phyloP scores from a whole-genome alignment of 2,113 vertebrate genomes.

The Mastomys coucha region DNA sequence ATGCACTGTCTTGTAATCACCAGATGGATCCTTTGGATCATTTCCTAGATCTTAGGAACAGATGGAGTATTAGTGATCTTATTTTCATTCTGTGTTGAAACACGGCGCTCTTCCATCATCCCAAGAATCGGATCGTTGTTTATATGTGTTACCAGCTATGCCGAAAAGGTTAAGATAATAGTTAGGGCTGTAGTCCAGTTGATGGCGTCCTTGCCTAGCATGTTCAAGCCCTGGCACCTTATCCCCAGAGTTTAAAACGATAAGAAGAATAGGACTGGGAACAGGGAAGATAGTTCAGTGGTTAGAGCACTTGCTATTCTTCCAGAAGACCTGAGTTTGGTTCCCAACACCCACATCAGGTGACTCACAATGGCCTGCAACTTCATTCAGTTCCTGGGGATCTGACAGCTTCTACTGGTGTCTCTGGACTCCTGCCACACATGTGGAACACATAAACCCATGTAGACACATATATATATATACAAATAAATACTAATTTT shows the following conservation, averaged over 20 bases:
- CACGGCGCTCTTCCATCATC: background rate
- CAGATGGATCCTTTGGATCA: background rate
- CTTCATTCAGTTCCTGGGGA: background rate
- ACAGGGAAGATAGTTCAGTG: background rate
- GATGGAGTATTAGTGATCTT: background rate
- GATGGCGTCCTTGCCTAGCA: background rate
- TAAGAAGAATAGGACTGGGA: background rate
- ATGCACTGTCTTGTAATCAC: conserved; percentile 50
- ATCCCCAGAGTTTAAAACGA: background rate
- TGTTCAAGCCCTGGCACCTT: background rate
- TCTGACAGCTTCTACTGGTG: background rate
- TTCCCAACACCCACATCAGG: background rate
- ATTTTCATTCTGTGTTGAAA: background rate
- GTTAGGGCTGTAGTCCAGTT: background rate
- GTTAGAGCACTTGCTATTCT: background rate
- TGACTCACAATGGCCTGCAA: background rate
- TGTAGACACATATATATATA: background rate
- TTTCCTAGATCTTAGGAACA: conserved; percentile 15
- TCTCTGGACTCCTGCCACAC: background rate
- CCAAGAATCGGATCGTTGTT: background rate
- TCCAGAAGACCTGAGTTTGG: background rate
- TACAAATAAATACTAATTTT: background rate
- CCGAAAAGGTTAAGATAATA: conserved; percentile 4
- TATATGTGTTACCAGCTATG: background rate
- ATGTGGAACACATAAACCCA: background rate